These are phyloP conservation scores for Luscinia megarhynchos DNA, from an alignment of 2,797 vertebrate species.

Conservation along the genomic window DNA sequence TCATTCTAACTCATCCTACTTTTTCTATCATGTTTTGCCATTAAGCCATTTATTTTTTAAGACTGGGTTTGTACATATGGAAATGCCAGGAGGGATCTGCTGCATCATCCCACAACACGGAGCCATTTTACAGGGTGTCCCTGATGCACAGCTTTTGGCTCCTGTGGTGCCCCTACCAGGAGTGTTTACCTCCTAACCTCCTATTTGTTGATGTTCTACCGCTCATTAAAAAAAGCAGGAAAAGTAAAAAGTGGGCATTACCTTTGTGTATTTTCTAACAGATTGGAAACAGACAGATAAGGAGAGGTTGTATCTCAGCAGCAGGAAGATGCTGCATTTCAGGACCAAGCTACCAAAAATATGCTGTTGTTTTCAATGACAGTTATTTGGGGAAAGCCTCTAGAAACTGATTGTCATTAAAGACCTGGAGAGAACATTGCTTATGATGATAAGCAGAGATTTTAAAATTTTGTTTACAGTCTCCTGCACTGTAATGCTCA, in stretches of 20 bases:
- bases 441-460: conserved; percentile 50
- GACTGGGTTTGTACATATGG: not conserved
- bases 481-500: not conserved
- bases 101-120: not conserved
- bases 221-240: not conserved
- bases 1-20: not conserved
- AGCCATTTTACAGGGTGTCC: not conserved
- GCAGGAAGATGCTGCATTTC: not conserved
- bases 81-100: not conserved
- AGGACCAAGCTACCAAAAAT: not conserved
- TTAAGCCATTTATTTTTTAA: not conserved
- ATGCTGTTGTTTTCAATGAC: conserved; percentile 6
- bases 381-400: conserved; percentile 44
- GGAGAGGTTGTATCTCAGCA: not conserved
- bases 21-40: conserved; percentile 6
- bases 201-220: not conserved
- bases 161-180: not conserved
- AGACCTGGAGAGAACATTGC: conserved; percentile 21
- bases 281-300: not conserved
- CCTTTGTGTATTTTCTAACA: not conserved
- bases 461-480: conserved; percentile 22
- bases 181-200: not conserved
- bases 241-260: not conserved
- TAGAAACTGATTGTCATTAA: conserved; percentile 42
- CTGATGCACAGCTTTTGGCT: not conserved